Base-by-base conservation (phyloP, 2,113 vertebrate genomes). In the Hiodon alosoides region DNA sequence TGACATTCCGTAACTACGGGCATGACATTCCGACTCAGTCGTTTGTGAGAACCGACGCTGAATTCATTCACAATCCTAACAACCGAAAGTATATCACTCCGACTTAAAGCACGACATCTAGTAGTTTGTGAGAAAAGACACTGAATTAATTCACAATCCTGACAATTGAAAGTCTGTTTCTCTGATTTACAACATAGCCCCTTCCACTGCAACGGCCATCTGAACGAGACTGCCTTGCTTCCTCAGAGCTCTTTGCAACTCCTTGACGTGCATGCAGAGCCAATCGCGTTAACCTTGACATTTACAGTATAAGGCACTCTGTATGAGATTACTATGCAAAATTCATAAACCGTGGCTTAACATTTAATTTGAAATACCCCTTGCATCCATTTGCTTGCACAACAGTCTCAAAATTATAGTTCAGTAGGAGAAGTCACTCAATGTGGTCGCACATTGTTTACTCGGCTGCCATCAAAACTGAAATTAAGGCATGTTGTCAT, bases 321-420 rank as follows among this genome's bases (percentile, higher is more conserved):
- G 58, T 11, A 59, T 3, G 14, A 59, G 9, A 6, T 9, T 59
- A 4, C 9, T 59, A 14, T 5, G 31, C 31, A 31, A 31, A 31
- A 31, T 31, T 31, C 31, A 8, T 9, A 6, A 59, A 59, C 9
- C 2, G 58, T 59, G 9, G 14, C 9, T 14, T 6, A 6, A 57
- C 55, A 57, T 3, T 4, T 16, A 64, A 3, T 16, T 7, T 3
- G 14, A 64, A 16, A 4, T 16, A 64, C 3, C 7, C 70, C 11
- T 31, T 7, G 31, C 31, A 31, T 31, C 31, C 31, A 31, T 13
- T 14, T 59, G 31, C 4, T 2, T 5, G 9, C 60, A 60, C 54
- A 59, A 69, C 48, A 46, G 60, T 5, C 57, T 57, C 48, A n/a
- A 59, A 71, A 71, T 71, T 59, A 59, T 71, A 55, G 31, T 31